Conservation (phyloP, 2,888 invertebrate genomes). For the Eustalomyia histrio region DNA sequence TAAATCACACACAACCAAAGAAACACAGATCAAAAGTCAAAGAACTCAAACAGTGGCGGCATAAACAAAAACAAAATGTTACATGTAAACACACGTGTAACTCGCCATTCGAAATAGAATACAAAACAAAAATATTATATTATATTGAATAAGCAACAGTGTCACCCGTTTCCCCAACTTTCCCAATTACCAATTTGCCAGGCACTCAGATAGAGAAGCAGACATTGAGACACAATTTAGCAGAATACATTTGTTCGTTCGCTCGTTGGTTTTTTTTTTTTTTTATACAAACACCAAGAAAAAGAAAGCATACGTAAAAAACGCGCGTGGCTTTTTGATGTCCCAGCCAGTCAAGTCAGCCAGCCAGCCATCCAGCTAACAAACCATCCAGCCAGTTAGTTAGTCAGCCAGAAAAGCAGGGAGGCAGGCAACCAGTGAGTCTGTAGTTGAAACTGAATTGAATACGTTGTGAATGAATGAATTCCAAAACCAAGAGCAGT, state of each 20-base stretch:
- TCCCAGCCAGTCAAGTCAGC: constrained; percentile 8
- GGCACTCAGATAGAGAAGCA: constrained; percentile 42
- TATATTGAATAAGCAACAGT: constrained; percentile 16
- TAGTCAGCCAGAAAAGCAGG: constrained; percentile 19
- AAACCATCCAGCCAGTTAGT: constrained; percentile 6
- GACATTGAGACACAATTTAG: constrained; percentile 31
- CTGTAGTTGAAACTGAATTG: not conserved
- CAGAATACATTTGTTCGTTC: not conserved
- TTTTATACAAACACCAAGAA: constrained; percentile 6
- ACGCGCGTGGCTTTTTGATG: constrained; percentile 16
- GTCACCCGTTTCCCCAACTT: constrained; percentile 33
- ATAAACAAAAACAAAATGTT: constrained; percentile 17
- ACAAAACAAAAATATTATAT: not conserved
- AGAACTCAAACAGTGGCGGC: constrained; percentile 40
- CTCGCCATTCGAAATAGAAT: not conserved
- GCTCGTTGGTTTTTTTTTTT: not conserved
- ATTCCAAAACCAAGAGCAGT: constrained; percentile 15
- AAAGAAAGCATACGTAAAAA: constrained; percentile 12
- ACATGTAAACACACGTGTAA: constrained; percentile 20
- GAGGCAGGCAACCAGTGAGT: constrained; percentile 1
- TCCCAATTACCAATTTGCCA: constrained; percentile 42
- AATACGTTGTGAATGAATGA: constrained; percentile 49
- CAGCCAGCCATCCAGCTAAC: not conserved
- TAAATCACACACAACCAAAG: not conserved
- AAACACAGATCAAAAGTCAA: constrained; percentile 36